These are phyloP conservation scores for Sprattus sprattus DNA, from an alignment of 2,113 vertebrate genomes.

Conservation along the genomic window DNA sequence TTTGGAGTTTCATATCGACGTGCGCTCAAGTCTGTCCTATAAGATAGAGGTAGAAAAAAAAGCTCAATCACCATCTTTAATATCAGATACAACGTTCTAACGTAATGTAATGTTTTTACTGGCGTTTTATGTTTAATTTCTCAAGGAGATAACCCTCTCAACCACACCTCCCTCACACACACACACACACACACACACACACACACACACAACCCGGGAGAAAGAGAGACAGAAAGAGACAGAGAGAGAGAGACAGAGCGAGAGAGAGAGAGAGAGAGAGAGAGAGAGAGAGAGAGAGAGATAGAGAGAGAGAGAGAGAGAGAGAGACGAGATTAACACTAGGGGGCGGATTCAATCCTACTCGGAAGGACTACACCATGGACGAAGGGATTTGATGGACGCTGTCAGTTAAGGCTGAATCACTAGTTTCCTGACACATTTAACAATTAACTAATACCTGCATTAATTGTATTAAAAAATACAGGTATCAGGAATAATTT, in stretches of 20 bases:
- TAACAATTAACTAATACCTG: neutral
- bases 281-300: neutral
- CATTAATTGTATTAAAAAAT: neutral
- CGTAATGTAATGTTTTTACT: neutral
- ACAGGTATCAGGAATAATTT: neutral
- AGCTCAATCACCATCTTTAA: neutral
- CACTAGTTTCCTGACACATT: neutral
- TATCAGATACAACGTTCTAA: neutral
- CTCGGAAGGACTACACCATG: neutral
- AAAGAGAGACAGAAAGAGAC: neutral
- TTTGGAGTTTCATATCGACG: neutral
- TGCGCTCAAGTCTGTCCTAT: neutral
- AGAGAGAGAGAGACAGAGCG: neutral
- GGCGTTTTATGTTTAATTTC: neutral
- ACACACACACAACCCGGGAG: neutral
- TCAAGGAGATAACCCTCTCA: neutral
- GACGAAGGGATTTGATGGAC: conserved; percentile 16
- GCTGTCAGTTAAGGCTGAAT: conserved; percentile 2
- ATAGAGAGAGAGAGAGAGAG: neutral
- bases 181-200: neutral
- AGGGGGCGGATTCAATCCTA: conserved; percentile 54
- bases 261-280: neutral
- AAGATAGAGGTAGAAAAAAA: neutral
- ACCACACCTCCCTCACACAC: neutral
- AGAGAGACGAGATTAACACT: conserved; percentile 31